Evolutionary conservation across 2,888 invertebrate genomes (phyloP), one percentile per base, ranked within the genome.

Genomic region (Allophyes oxyacanthae): DNA sequence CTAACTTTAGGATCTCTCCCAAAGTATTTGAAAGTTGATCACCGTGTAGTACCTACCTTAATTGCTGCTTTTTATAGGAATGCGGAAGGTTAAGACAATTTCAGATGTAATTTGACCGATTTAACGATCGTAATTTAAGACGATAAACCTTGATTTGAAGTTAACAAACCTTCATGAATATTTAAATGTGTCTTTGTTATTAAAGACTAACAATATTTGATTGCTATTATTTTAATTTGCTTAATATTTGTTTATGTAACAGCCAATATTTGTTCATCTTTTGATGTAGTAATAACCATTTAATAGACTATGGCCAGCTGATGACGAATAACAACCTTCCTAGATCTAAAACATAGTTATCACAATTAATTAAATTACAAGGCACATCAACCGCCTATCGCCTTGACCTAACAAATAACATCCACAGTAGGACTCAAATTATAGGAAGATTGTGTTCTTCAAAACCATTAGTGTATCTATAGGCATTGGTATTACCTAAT

Each of bases 111-210:
- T 71, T 64, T 58, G 30, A 56, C 26, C 54, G 38, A 59, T 75
- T 71, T 53, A 57, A 73, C 40, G 26, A 64, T 61, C 9, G 55
- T 45, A 61, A 73, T 71, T 71, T 64, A 44, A 46, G 53, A 59
- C 58, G 28, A 58, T 69, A 61, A 73, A 69, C 48, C 70, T 70
- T 64, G 61, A 56, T 69, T 72, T 52, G 51, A 45, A 46, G 52
- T 71, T 49, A 71, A 60, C 41, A 54, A 65, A 65, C 60, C 66
- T 71, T 61, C 48, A 58, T 61, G 40, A 69, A 66, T 72, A 66
- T 59, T 72, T 32, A 61, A 64, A 50, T 50, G 45, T 62, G 38
- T 56, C 40, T 64, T 71, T 57, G 61, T 69, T 72, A 14, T 64
- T 54, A 26, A 38, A 46, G 30, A 44, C 2, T 20, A 20, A 3